Percentiles rank a stretch among this genome's conserved stretches.
Evolutionary conservation across 2,888 invertebrate genomes (phyloP).

Genomic region (Lasioglossum zephyrum): DNA sequence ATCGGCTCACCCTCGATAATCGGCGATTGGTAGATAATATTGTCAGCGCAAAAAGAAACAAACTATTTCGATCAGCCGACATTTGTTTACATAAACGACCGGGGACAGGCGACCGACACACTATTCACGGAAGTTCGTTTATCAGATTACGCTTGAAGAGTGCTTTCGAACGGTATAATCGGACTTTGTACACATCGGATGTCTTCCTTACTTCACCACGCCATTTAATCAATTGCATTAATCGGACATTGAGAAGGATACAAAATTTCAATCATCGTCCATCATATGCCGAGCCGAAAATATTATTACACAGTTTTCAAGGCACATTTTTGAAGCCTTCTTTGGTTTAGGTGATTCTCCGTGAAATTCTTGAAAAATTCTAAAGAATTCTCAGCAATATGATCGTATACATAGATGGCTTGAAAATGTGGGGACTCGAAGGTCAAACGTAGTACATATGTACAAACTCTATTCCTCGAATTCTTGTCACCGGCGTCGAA

Average conservation of each 20-base stretch:
- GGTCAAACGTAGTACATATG: not conserved
- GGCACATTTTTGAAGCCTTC: not conserved
- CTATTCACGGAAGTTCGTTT: not conserved
- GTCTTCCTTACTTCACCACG: not conserved
- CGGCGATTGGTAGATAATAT: not conserved
- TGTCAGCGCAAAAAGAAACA: not conserved
- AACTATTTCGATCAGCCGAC: not conserved
- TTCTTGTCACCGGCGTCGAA: not conserved
- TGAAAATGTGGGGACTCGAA: not conserved
- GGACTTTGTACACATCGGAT: slow-evolving; percentile 20
- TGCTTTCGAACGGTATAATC: not conserved
- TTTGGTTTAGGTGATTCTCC: not conserved
- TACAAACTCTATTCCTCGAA: not conserved
- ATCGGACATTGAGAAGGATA: not conserved
- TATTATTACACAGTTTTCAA: not conserved
- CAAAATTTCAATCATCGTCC: not conserved
- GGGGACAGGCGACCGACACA: not conserved
- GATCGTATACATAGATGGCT: not conserved
- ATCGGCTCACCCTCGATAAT: slow-evolving; percentile 22
- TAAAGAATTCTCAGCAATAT: not conserved
- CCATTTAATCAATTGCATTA: not conserved
- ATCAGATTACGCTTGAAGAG: not conserved
- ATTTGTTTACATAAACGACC: not conserved
- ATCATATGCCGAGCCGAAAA: not conserved
- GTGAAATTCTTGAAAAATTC: not conserved